Conservation (phyloP, 2,888 invertebrate genomes). For the Caenorhabditis sulstoni region DNA sequence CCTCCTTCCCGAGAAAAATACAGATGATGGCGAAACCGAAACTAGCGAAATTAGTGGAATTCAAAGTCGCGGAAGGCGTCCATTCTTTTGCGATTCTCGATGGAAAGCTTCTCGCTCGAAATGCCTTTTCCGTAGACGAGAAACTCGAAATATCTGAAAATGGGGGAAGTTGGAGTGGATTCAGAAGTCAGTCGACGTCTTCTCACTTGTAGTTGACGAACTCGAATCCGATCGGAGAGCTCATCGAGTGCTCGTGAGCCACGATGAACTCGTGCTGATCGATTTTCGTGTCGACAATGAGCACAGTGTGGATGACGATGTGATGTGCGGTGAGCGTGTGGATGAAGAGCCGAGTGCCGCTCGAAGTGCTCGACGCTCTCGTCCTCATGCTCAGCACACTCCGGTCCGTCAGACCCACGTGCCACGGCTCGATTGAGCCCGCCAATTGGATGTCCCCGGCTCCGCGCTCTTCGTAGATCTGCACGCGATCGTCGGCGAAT, state of each 20-base stretch:
- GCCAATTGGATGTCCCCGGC: constrained; percentile 51
- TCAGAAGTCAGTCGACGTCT: neutral
- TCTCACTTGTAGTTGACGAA: constrained; percentile 62
- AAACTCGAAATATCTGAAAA: constrained; percentile 63
- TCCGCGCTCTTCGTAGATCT: constrained; percentile 64
- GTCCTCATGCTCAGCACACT: constrained; percentile 39
- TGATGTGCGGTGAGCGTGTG: constrained; percentile 57
- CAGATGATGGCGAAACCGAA: too few species aligned
- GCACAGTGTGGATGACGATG: constrained; percentile 52
- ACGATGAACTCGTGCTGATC: constrained; percentile 55
- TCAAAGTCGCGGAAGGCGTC: constrained; percentile 65
- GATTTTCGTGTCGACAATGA: constrained; percentile 30
- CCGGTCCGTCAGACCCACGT: constrained; percentile 31
- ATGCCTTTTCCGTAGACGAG: constrained; percentile 63
- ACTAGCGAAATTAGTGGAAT: constrained; percentile 44
- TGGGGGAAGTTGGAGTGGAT: neutral
- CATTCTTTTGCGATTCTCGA: constrained; percentile 59
- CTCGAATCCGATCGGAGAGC: constrained; percentile 47
- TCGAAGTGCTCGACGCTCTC: constrained; percentile 46
- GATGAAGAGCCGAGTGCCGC: constrained; percentile 59
- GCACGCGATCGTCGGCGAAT: constrained; percentile 60
- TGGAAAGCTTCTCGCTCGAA: constrained; percentile 57
- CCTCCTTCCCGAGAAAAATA: too few species aligned
- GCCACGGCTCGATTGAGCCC: constrained; percentile 60
- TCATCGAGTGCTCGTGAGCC: constrained; percentile 51